A percentile compares a stretch with the other conserved stretches of the same genome.
Evolutionary conservation across 53 echinoderm and acorn worm species (phyloP).

Genomic region (Holothuria scabra): DNA sequence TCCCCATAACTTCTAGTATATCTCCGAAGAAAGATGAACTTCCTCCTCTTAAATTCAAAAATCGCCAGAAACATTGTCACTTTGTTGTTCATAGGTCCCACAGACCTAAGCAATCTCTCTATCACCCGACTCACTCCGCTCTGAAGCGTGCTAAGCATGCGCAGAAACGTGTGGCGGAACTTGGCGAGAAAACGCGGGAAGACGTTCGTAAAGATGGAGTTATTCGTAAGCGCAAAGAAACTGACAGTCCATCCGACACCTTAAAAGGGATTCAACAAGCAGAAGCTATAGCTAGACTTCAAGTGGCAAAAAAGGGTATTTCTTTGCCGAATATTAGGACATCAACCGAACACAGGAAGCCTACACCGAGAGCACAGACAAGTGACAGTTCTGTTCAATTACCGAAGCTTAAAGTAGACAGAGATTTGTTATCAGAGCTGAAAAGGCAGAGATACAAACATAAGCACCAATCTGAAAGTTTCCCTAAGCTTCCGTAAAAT

Average conservation of each 20-base stretch:
- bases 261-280: conserved; percentile 59
- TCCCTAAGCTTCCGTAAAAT: conserved; percentile 63
- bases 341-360: neutral
- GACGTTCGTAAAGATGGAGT: conserved; percentile 46
- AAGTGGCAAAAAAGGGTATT: conserved; percentile 39
- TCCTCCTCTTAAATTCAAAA: conserved; percentile 53
- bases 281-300: conserved; percentile 42
- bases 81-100: conserved; percentile 55
- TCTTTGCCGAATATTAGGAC: conserved; percentile 27
- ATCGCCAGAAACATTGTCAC: conserved; percentile 55
- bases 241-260: conserved; percentile 28
- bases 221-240: conserved; percentile 7
- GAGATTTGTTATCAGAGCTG: conserved; percentile 59
- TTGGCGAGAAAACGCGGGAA: conserved; percentile 59
- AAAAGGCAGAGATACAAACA: conserved; percentile 71
- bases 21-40: conserved; percentile 36
- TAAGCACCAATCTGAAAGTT: conserved; percentile 49
- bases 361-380: neutral
- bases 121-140: conserved; percentile 45
- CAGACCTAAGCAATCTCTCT: conserved; percentile 6
- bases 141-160: conserved; percentile 59
- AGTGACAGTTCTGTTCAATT: conserved; percentile 25
- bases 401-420: conserved; percentile 63
- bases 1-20: conserved; percentile 12
- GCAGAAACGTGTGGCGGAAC: conserved; percentile 56